phyloP scores from a whole-genome alignment of 2,113 vertebrate species.

The Turnix velox region DNA sequence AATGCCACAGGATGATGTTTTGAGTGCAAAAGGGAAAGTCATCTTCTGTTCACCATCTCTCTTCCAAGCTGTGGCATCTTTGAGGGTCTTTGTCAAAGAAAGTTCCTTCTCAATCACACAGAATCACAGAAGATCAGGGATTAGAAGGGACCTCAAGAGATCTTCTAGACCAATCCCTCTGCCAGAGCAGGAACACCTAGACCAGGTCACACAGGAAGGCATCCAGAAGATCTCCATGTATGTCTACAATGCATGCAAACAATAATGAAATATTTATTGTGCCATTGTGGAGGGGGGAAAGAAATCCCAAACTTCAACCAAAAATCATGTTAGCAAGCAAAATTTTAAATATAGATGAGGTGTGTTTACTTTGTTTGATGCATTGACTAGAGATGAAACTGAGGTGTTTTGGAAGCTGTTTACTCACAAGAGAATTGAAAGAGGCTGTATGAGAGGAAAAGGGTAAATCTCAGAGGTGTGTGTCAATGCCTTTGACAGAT shows the following conservation, averaged over 20 bases:
- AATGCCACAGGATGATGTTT: background rate
- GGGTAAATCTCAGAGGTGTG: background rate
- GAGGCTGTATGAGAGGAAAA: background rate
- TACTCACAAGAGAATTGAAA: background rate
- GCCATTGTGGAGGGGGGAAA: background rate
- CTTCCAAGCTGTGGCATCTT: background rate
- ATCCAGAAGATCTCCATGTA: background rate
- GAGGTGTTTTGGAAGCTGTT: background rate
- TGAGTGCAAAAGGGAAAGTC: background rate
- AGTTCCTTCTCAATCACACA: background rate
- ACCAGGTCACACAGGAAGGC: too few species aligned
- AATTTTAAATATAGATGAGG: background rate
- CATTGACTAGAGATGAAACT: background rate
- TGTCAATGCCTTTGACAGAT: background rate
- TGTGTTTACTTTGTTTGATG: background rate
- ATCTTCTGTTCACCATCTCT: background rate
- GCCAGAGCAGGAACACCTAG: too few species aligned
- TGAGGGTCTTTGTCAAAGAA: background rate
- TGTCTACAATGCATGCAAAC: background rate
- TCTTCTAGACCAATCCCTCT: too few species aligned
- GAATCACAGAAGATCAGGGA: background rate
- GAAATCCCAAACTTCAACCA: accelerated
- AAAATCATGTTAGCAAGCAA: background rate
- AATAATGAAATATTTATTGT: constrained; percentile 26
- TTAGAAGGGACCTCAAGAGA: too few species aligned